Evolutionary conservation across 2,797 vertebrate genomes (phyloP).

Genomic region (Adelosebastes latens): DNA sequence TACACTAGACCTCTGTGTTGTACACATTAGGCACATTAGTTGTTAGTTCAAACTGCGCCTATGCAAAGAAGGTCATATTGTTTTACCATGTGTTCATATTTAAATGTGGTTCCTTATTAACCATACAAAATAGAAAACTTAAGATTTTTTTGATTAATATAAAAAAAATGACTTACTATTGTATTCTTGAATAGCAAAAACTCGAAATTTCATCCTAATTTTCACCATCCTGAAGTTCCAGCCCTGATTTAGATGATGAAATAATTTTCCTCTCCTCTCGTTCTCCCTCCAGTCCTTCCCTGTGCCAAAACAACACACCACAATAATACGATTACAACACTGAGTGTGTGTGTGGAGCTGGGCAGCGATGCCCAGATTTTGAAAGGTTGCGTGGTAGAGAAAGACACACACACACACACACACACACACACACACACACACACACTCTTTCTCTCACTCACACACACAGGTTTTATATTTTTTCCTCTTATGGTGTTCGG

Average conservation of each 20-base stretch:
- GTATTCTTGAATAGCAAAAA: background rate
- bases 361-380: conserved; percentile 49
- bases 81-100: background rate
- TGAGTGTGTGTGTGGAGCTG: conserved; percentile 53
- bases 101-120: background rate
- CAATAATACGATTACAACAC: conserved; percentile 77
- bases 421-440: background rate
- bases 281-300: conserved; percentile 9
- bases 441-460: background rate
- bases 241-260: conserved; percentile 40
- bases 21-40: too few species aligned
- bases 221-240: conserved; percentile 17
- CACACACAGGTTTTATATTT: conserved; percentile 28
- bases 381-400: conserved; percentile 50
- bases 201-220: conserved; percentile 14
- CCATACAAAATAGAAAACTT: background rate
- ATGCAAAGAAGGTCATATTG: background rate
- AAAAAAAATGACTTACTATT: too few species aligned
- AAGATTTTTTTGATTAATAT: background rate
- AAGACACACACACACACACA: conserved; percentile 4
- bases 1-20: too few species aligned
- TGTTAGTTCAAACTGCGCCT: too few species aligned
- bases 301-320: conserved; percentile 64
- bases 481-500: conserved; percentile 26
- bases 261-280: conserved; percentile 15